phyloP scores from a whole-genome alignment of 2,113 vertebrate species.

The Bagarius yarrelli region DNA sequence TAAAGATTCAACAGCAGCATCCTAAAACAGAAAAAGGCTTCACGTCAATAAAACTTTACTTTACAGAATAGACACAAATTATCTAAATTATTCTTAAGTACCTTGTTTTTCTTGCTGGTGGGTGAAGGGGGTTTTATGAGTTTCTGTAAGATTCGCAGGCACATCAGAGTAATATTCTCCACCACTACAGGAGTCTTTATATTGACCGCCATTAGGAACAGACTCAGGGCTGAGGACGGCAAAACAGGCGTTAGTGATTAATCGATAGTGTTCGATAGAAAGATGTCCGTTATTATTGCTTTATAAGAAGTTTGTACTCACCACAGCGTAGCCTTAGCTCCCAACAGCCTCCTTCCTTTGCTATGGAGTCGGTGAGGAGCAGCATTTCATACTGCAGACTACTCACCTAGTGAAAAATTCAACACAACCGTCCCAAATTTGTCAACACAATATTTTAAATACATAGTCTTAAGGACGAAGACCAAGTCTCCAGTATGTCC shows the following conservation, averaged over 20 bases:
- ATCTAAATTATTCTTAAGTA: conserved; percentile 49
- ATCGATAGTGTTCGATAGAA: not conserved
- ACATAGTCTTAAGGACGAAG: not conserved
- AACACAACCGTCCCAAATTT: not conserved
- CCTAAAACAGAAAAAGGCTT: conserved; percentile 66
- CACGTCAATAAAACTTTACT: conserved; percentile 6
- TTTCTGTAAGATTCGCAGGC: conserved; percentile 94
- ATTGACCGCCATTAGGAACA: conserved; percentile 98
- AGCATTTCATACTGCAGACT: conserved; percentile 98
- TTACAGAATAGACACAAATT: not conserved
- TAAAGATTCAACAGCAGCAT: conserved; percentile 87
- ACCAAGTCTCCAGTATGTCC: too few species aligned
- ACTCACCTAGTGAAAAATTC: conserved; percentile 80
- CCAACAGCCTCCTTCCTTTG: conserved; percentile 97
- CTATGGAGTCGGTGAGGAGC: conserved; percentile 95
- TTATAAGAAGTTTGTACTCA: conserved; percentile 61
- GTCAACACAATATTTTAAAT: not conserved
- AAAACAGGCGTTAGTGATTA: conserved; percentile 25
- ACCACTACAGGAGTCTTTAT: conserved; percentile 98
- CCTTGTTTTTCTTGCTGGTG: conserved; percentile 99
- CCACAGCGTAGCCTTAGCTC: conserved; percentile 93
- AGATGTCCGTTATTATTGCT: not conserved
- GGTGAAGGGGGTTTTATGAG: conserved; percentile 94
- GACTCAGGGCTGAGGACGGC: conserved; percentile 80
- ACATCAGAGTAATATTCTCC: conserved; percentile 98